Percentiles rank a stretch among this genome's conserved stretches.
phyloP scores from a whole-genome alignment of 2,113 vertebrate genomes.

The Hypocryptadius cinnamomeus region DNA sequence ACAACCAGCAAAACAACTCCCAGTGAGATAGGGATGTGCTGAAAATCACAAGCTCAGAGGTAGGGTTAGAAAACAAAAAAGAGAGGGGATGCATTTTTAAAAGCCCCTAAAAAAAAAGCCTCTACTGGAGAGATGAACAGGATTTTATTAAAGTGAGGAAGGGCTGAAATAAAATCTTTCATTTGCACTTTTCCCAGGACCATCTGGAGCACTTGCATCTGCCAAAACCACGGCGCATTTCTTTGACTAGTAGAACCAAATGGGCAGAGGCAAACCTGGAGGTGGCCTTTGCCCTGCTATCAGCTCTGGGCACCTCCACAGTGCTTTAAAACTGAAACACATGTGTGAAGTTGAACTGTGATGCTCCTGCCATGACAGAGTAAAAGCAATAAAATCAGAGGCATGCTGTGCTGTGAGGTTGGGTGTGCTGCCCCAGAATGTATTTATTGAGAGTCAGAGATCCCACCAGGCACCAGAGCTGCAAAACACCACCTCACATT shows the following conservation, averaged over 20 bases:
- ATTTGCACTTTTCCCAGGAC: slow-evolving; percentile 21
- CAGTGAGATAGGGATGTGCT: neutral
- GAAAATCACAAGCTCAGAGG: neutral
- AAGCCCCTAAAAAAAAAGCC: neutral
- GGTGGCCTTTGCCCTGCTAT: neutral
- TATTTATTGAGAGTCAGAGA: neutral
- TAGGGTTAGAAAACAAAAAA: neutral
- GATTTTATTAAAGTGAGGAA: neutral
- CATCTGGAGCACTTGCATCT: slow-evolving; percentile 29
- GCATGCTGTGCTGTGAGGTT: neutral
- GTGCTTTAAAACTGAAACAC: neutral
- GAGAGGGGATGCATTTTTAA: neutral
- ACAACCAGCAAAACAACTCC: neutral
- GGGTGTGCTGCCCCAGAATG: neutral
- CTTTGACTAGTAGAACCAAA: neutral
- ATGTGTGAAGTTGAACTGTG: neutral
- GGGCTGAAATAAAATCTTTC: neutral
- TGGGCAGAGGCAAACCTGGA: neutral
- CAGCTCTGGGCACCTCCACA: neutral
- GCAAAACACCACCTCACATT: neutral
- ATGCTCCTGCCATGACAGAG: neutral
- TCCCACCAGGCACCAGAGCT: neutral
- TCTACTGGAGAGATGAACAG: neutral
- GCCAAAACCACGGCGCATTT: neutral
- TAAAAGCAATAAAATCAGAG: neutral